These are phyloP conservation scores for Melikaiella ostensackeni DNA, from an alignment of 2,888 invertebrate genomes.

Conservation along the genomic window DNA sequence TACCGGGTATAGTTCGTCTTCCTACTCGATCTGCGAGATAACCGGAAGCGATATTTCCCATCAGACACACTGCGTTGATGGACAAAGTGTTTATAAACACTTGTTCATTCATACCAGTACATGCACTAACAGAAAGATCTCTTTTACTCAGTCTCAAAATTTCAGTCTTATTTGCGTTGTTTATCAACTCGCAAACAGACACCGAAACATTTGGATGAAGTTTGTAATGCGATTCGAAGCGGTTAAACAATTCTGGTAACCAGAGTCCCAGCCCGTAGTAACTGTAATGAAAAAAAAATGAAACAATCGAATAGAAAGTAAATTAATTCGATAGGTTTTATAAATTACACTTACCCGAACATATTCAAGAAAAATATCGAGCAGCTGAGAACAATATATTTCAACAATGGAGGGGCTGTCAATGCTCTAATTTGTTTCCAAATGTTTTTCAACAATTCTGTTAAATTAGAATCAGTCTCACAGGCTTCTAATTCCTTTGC, in stretches of 20 bases:
- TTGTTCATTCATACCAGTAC: slow-evolving; percentile 78
- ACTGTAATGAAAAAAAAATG: slow-evolving; percentile 72
- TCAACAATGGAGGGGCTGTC: slow-evolving; percentile 79
- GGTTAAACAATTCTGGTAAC: slow-evolving; percentile 87
- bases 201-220: slow-evolving; percentile 78
- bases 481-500: slow-evolving; percentile 41
- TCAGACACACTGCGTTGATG: slow-evolving; percentile 83
- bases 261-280: slow-evolving; percentile 86
- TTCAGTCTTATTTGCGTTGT: slow-evolving; percentile 35
- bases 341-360: slow-evolving; percentile 80
- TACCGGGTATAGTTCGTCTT: slow-evolving; percentile 73
- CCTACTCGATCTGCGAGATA: slow-evolving; percentile 78
- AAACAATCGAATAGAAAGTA: background rate
- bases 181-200: slow-evolving; percentile 77
- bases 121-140: background rate
- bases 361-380: slow-evolving; percentile 84
- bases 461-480: slow-evolving; percentile 44
- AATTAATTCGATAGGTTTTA: background rate
- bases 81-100: slow-evolving; percentile 84
- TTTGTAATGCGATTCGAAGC: slow-evolving; percentile 77
- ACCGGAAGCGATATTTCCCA: slow-evolving; percentile 83
- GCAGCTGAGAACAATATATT: slow-evolving; percentile 80
- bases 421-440: slow-evolving; percentile 80
- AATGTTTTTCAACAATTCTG: slow-evolving; percentile 78
- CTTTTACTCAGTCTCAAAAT: slow-evolving; percentile 7